Conservation (phyloP, 2,113 vertebrate genomes). For the Psammodynastes pulverulentus region DNA sequence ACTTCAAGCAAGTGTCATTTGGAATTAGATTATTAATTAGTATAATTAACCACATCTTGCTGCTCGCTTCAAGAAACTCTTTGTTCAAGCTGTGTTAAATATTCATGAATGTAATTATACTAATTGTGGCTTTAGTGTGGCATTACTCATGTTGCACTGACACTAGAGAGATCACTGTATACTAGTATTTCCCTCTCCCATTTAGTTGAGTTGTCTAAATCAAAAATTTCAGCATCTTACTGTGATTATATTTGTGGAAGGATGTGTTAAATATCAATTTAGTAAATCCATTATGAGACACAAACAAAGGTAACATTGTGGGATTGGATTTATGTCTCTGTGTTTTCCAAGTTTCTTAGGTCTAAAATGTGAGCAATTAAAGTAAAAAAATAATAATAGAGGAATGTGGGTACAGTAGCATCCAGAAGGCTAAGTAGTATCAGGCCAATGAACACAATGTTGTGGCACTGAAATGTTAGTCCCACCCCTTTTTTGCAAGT, state of each 20-base stretch:
- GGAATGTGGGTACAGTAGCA: not conserved
- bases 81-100: slow-evolving; percentile 20
- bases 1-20: slow-evolving; percentile 34
- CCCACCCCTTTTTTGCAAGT: not conserved
- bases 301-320: too few species aligned
- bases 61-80: slow-evolving; percentile 17
- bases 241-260: not conserved
- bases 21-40: slow-evolving; percentile 41
- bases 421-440: not conserved
- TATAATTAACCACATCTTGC: slow-evolving; percentile 33
- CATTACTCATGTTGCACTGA: slow-evolving; percentile 1
- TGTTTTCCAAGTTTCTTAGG: not conserved
- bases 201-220: not conserved
- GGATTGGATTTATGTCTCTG: not conserved
- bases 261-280: not conserved
- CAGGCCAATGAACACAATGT: not conserved
- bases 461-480: not conserved
- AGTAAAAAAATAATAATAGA: not conserved
- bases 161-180: not conserved
- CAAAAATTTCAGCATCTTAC: not conserved
- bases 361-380: not conserved
- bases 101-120: slow-evolving; percentile 5
- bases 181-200: not conserved
- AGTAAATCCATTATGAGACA: not conserved
- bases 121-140: not conserved